Percentiles rank a stretch among this genome's conserved stretches.
Conservation (phyloP, 1,140 invertebrate species). For the Leguminivora glycinivorella region DNA sequence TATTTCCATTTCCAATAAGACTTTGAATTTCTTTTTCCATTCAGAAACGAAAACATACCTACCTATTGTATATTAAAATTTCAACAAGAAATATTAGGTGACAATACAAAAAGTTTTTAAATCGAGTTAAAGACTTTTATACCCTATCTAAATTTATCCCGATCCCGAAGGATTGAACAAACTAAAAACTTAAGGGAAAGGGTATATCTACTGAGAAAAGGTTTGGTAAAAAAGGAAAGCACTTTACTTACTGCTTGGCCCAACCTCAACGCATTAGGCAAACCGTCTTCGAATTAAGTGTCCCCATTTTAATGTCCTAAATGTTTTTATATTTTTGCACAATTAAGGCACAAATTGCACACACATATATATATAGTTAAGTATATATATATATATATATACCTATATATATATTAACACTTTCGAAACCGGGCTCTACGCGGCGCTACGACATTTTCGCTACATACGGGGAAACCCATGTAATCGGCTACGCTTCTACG, state of each 20-base stretch:
- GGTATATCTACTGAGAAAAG: background rate
- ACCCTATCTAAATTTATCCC: background rate
- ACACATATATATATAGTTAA: too few relatives aligned
- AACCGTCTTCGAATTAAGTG: slow-evolving; percentile 10
- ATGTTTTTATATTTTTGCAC: background rate
- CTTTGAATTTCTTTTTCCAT: background rate
- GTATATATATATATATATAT: too few relatives aligned
- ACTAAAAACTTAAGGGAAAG: slow-evolving; percentile 8
- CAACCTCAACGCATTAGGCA: slow-evolving; percentile 5
- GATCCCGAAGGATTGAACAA: background rate
- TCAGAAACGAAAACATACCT: background rate
- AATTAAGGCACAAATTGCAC: too few relatives aligned
- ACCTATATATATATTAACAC: too few relatives aligned
- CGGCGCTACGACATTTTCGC: too few relatives aligned
- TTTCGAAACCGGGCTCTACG: too few relatives aligned
- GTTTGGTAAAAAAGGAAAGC: slow-evolving; percentile 13
- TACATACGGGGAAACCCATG: too few relatives aligned
- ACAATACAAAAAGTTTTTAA: background rate
- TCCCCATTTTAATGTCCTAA: background rate
- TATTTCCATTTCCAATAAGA: slow-evolving; percentile 22
- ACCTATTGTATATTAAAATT: background rate
- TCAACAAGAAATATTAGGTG: background rate
- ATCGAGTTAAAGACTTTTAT: background rate
- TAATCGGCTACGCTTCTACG: too few relatives aligned
- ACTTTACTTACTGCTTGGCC: background rate